Conservation (phyloP, 30 jellyfish, hydroid and myxozoan species). For the Sanderia malayensis region DNA sequence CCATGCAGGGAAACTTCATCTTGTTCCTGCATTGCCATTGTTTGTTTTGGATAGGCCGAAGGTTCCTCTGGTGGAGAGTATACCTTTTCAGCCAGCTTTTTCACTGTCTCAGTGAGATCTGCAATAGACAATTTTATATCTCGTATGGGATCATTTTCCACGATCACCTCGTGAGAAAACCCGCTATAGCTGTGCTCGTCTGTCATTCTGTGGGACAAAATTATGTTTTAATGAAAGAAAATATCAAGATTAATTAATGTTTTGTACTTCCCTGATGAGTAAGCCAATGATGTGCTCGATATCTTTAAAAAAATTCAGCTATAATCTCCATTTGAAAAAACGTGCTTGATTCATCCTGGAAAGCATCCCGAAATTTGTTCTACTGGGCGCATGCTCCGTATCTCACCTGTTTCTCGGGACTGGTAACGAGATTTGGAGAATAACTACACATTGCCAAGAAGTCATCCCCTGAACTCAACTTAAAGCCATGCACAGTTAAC, state of each 20-base stretch:
- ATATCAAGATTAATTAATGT: no score
- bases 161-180: not conserved
- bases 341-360: not conserved
- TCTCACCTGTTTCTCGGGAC: conserved; percentile 1
- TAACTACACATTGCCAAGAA: no score
- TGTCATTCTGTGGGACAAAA: not conserved
- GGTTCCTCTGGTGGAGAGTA: no score
- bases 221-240: no score
- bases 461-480: no score
- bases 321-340: not conserved
- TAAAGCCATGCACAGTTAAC: no score
- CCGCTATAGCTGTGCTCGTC: not conserved
- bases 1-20: not conserved
- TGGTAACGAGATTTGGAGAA: no score
- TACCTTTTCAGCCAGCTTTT: not conserved
- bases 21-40: not conserved
- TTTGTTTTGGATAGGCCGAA: not conserved
- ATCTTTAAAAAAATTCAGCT: not conserved
- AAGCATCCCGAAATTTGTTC: not conserved
- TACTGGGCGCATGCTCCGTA: not conserved
- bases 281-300: not conserved
- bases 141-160: not conserved
- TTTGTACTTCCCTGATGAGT: not conserved
- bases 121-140: not conserved
- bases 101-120: not conserved